Evolutionary conservation across 2,797 vertebrate genomes (phyloP), one percentile per base, ranked within the genome.

Genomic region (Myripristis murdjan): DNA sequence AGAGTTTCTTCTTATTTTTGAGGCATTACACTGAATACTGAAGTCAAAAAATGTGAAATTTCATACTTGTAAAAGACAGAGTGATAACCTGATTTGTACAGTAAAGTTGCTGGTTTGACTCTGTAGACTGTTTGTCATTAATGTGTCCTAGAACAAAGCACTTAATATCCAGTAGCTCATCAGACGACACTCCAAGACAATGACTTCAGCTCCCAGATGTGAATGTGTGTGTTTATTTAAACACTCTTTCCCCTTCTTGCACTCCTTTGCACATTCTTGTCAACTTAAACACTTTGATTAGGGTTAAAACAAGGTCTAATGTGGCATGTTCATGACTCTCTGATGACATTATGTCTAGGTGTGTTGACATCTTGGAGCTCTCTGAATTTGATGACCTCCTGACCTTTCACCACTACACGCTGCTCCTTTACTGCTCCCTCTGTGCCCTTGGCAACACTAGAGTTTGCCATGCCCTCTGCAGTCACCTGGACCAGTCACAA

Each of bases 401-500:
- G 64, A 95, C 93, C 59, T 98, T 98, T 87, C 96, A 98, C 81
- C 94, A 94, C 59, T 96, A 96, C 79, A 97, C 97, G 1, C 95
- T 99, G 44, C 94, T 95, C 11, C 93, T 99, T 28, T 99, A 98
- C 92, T 97, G 95, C 4, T 96, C 97, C 0, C 94, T 99, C 22
- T 98, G 96, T 66, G 94, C 96, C 28, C 95, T 97, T 43, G 97
- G 97, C 60, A 99, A 99, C 91, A 95, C 95, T 48, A 93, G 96
- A 28, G 96, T 98, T 83, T 96, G 96, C 11, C 96, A 98, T 0
- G 95, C 96, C 11, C 92, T 99, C 75, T 99, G 97, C 86, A 99
- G 97, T 91, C 95, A 99, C 0, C 92, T 99, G 68, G 97, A 99
- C 68, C 97, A 98, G 71, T 95, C 96, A 3, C 97, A 99, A 87